These are phyloP conservation scores for Lutraria lutraria DNA, from an alignment of 2,888 invertebrate species.

Conservation along the genomic window DNA sequence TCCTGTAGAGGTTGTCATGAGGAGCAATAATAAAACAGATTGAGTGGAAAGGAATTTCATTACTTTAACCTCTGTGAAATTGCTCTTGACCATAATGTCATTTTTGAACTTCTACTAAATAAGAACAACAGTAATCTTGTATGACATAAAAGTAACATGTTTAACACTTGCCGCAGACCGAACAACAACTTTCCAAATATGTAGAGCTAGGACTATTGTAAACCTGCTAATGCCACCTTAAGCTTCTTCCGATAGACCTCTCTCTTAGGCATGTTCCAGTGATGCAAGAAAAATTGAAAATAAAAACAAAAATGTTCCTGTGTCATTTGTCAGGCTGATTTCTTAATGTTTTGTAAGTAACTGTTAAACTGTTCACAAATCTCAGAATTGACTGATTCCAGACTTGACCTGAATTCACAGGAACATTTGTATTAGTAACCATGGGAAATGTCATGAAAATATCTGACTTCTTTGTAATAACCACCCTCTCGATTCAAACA, in stretches of 20 bases:
- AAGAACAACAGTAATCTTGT: too few relatives aligned
- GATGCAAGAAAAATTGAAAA: background rate
- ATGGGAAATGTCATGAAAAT: constrained; percentile 58
- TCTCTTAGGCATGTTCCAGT: background rate
- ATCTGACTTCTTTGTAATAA: constrained; percentile 45
- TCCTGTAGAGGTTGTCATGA: too few relatives aligned
- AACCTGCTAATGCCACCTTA: background rate
- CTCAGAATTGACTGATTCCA: constrained; percentile 54
- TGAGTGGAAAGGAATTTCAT: too few relatives aligned
- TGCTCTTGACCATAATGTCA: too few relatives aligned
- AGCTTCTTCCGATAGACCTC: background rate
- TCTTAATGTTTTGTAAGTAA: constrained; percentile 49
- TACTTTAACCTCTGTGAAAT: too few relatives aligned
- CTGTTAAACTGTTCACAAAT: constrained; percentile 62
- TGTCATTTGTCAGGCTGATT: background rate
- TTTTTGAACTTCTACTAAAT: too few relatives aligned
- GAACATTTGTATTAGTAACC: constrained; percentile 55
- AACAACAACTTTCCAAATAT: too few relatives aligned
- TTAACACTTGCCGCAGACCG: too few relatives aligned
- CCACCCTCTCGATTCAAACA: constrained; percentile 53
- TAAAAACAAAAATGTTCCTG: background rate
- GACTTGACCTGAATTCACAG: constrained; percentile 43
- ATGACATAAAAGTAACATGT: too few relatives aligned
- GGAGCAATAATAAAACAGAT: too few relatives aligned
- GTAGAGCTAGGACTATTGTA: background rate